Conservation (phyloP, 2,888 invertebrate genomes). For the Icerya purchasi region DNA sequence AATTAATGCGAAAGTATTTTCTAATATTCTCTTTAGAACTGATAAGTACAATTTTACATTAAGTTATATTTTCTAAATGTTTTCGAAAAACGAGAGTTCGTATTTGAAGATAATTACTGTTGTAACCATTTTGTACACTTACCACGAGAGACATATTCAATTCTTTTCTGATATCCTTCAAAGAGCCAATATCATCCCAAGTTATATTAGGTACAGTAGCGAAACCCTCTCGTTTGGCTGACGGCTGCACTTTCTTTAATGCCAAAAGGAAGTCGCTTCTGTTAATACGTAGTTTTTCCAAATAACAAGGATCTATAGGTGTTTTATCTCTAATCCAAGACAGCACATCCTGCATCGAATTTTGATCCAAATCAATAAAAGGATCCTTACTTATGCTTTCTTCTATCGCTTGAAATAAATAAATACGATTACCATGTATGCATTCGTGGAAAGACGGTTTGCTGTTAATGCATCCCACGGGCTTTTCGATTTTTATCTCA, state of each 20-base stretch:
- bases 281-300: slow-evolving; percentile 42
- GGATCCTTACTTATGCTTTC: too few relatives aligned
- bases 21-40: too few relatives aligned
- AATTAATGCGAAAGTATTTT: too few relatives aligned
- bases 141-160: slow-evolving; percentile 72
- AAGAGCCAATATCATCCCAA: slow-evolving; percentile 90
- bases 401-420: too few relatives aligned
- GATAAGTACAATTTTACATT: too few relatives aligned
- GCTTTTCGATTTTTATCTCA: too few relatives aligned
- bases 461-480: too few relatives aligned
- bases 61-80: too few relatives aligned
- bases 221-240: slow-evolving; percentile 89
- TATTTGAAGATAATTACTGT: too few relatives aligned
- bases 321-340: slow-evolving; percentile 40
- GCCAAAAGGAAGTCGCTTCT: slow-evolving; percentile 58
- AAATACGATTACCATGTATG: too few relatives aligned
- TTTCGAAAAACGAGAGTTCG: too few relatives aligned
- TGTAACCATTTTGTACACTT: slow-evolving; percentile 21
- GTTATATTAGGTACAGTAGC: slow-evolving; percentile 91
- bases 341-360: slow-evolving; percentile 25
- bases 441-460: too few relatives aligned
- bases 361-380: slow-evolving; percentile 32
- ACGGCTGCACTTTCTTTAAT: slow-evolving; percentile 65
- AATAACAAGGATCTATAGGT: slow-evolving; percentile 37
- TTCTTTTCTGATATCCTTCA: slow-evolving; percentile 68